A percentile compares a stretch with the other conserved stretches of the same genome.
These are phyloP conservation scores for Luffia ferchaultella DNA, from an alignment of 2,888 invertebrate species.

Conservation along the genomic window DNA sequence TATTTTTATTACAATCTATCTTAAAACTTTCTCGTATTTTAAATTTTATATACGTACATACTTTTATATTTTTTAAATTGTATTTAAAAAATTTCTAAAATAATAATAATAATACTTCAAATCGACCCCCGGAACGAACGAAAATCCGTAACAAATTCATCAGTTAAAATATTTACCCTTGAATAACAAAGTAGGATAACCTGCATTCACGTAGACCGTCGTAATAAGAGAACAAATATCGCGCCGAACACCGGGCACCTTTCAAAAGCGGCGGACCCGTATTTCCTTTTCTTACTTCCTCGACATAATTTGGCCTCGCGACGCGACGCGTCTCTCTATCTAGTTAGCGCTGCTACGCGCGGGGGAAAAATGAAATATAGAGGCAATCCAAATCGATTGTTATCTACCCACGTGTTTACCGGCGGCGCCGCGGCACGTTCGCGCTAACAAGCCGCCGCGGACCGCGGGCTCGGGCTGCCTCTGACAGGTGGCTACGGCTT, in stretches of 20 bases:
- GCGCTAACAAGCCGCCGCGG: constrained; percentile 47
- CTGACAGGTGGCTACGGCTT: neutral
- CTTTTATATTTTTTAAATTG: too few relatives aligned
- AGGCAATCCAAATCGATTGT: constrained; percentile 67
- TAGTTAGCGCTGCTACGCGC: constrained; percentile 52
- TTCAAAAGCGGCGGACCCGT: constrained; percentile 44
- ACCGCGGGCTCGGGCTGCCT: neutral
- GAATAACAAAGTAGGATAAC: neutral
- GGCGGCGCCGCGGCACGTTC: constrained; percentile 57
- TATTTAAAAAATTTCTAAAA: too few relatives aligned
- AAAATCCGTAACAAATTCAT: neutral
- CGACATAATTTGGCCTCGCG: constrained; percentile 23
- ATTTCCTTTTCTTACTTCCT: constrained; percentile 40
- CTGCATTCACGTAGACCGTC: neutral
- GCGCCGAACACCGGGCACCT: constrained; percentile 20
- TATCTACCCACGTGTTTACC: constrained; percentile 66
- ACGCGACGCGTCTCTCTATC: constrained; percentile 40
- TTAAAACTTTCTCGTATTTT: too few relatives aligned
- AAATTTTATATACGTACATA: too few relatives aligned
- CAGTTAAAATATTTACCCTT: neutral
- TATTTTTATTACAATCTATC: too few relatives aligned
- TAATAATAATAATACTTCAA: too few relatives aligned
- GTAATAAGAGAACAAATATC: constrained; percentile 17
- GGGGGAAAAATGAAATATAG: constrained; percentile 65
- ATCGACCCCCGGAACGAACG: too few relatives aligned